phyloP scores from a whole-genome alignment of 2,797 vertebrate genomes.

The Chromis chromis region DNA sequence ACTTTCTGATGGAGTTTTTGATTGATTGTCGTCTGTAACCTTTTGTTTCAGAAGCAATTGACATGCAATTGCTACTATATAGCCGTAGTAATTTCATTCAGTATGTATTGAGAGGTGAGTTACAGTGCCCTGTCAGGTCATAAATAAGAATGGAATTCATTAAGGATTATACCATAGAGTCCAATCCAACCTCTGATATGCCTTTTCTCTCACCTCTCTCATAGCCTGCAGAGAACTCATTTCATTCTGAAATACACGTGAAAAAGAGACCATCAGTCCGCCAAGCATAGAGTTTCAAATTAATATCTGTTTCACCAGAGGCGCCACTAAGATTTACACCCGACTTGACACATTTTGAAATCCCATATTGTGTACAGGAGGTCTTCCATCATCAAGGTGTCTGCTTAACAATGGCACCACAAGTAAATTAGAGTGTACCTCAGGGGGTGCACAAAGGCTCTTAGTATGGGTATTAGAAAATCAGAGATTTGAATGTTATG shows the following conservation, averaged over 20 bases:
- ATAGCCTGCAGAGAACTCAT: conserved; percentile 78
- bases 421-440: conserved; percentile 78
- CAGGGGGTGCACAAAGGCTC: conserved; percentile 54
- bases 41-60: conserved; percentile 79
- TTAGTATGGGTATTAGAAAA: conserved; percentile 74
- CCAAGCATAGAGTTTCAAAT: conserved; percentile 81
- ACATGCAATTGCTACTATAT: conserved; percentile 75
- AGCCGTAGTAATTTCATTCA: conserved; percentile 70
- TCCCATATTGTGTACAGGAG: conserved; percentile 79
- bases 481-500: conserved; percentile 76
- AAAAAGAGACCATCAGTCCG: conserved; percentile 77
- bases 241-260: conserved; percentile 78
- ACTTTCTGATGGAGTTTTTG: conserved; percentile 66
- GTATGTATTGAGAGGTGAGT: conserved; percentile 73
- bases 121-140: conserved; percentile 76
- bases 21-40: conserved; percentile 76
- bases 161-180: conserved; percentile 77
- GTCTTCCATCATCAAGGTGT: conserved; percentile 82
- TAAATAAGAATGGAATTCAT: conserved; percentile 85
- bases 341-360: conserved; percentile 81
- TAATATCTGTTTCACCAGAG: conserved; percentile 85
- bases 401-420: conserved; percentile 77
- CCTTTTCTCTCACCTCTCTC: conserved; percentile 71
- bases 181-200: conserved; percentile 68
- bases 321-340: conserved; percentile 81